Conservation (phyloP, 2,797 vertebrate genomes). For the Eulemur coronatus region DNA sequence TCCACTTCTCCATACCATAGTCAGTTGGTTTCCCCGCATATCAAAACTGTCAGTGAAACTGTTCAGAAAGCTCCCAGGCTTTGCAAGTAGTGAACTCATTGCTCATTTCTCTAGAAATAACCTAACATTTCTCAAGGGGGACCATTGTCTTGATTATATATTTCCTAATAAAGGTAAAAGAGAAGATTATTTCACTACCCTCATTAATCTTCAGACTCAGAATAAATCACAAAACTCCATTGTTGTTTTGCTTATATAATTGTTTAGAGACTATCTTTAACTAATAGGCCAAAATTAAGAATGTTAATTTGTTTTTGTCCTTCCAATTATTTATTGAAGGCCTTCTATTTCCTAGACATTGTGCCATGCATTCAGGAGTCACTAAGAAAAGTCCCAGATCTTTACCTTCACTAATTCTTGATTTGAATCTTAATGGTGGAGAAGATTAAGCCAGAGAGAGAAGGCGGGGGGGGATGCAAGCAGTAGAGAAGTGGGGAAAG, state of each 20-base stretch:
- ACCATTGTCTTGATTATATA: background rate
- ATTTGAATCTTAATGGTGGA: background rate
- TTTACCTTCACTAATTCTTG: background rate
- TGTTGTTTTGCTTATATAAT: background rate
- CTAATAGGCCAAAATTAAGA: background rate
- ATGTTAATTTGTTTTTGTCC: background rate
- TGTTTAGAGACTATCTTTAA: background rate
- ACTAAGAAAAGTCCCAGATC: background rate
- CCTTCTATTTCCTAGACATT: background rate
- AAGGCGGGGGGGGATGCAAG: background rate
- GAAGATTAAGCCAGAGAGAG: background rate
- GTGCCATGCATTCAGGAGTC: background rate
- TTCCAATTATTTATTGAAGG: background rate
- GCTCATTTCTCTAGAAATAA: constrained; percentile 53
- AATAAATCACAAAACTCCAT: background rate
- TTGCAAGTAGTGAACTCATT: background rate
- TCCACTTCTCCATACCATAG: background rate
- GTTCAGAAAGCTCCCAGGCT: constrained; percentile 22
- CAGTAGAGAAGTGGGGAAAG: background rate
- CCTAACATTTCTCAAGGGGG: background rate
- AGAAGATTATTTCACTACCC: background rate
- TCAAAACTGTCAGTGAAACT: constrained; percentile 45
- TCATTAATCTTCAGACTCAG: background rate
- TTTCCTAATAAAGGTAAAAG: constrained; percentile 46
- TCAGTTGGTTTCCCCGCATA: background rate